phyloP scores from a whole-genome alignment of 1,140 invertebrate genomes.

The Chironomus tepperi region DNA sequence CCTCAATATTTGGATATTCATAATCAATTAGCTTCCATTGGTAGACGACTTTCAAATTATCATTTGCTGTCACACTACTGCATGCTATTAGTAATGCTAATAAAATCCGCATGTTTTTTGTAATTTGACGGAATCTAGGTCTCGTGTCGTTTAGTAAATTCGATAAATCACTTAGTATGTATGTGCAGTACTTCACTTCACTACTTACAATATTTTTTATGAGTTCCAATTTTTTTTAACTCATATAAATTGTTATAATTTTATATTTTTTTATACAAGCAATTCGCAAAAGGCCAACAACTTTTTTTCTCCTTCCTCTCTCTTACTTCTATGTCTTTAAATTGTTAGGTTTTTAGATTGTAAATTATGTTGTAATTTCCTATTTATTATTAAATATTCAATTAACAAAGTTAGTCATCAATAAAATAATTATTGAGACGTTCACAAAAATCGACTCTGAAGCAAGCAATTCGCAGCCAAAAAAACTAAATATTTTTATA shows the following conservation, averaged over 20 bases:
- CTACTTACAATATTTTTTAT: not conserved
- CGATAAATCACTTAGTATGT: slow-evolving; percentile 16
- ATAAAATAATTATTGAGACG: no score
- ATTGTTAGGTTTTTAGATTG: no score
- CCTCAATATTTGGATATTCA: slow-evolving; percentile 47
- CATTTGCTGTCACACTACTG: slow-evolving; percentile 40
- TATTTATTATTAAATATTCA: not conserved
- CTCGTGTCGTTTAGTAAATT: slow-evolving; percentile 14
- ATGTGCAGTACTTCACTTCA: not conserved
- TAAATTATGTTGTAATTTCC: not conserved
- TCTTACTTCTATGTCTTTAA: not conserved
- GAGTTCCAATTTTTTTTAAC: slow-evolving; percentile 3
- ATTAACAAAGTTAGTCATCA: no score
- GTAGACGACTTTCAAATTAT: slow-evolving; percentile 55
- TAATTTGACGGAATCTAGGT: not conserved
- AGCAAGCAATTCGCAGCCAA: no score
- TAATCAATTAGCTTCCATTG: slow-evolving; percentile 65
- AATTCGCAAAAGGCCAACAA: slow-evolving; percentile 6
- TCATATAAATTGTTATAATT: no score
- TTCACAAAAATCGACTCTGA: no score
- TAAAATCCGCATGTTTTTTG: not conserved
- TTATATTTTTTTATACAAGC: not conserved
- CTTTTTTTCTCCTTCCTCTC: not conserved
- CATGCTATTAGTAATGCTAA: not conserved
- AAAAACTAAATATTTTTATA: no score